Evolutionary conservation across 2,113 vertebrate species (phyloP).

Genomic region (Sisor rabdophorus): DNA sequence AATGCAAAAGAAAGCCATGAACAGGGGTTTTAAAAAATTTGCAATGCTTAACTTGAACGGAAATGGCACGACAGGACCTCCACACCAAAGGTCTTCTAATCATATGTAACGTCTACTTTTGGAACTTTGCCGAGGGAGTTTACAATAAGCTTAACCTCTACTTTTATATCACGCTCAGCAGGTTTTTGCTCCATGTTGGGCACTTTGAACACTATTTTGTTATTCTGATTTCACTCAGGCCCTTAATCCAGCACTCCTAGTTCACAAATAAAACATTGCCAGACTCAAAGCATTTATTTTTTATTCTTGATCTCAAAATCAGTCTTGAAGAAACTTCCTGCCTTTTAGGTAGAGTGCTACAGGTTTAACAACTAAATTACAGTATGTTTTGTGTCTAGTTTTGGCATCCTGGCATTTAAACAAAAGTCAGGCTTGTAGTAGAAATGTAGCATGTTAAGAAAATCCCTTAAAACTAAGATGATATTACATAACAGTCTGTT

Average conservation of each 20-base stretch:
- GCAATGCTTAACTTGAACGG: slow-evolving; percentile 76
- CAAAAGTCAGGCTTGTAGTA: neutral
- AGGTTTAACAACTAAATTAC: slow-evolving; percentile 23
- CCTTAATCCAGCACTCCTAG: slow-evolving; percentile 68
- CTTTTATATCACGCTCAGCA: slow-evolving; percentile 79
- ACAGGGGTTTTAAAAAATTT: slow-evolving; percentile 73
- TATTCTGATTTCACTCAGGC: slow-evolving; percentile 71
- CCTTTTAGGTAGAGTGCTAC: slow-evolving; percentile 17
- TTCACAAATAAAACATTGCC: slow-evolving; percentile 49
- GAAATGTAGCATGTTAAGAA: neutral
- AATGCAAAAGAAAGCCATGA: slow-evolving; percentile 57
- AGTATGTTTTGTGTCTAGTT: slow-evolving; percentile 9
- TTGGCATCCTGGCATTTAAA: neutral
- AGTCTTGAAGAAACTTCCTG: slow-evolving; percentile 33
- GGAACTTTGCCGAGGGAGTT: slow-evolving; percentile 74
- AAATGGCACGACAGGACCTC: slow-evolving; percentile 71
- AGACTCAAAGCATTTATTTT: slow-evolving; percentile 40
- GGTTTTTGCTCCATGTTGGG: slow-evolving; percentile 75
- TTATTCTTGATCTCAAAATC: slow-evolving; percentile 26
- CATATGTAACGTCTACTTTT: slow-evolving; percentile 73
- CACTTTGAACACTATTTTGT: slow-evolving; percentile 77
- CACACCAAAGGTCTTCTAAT: slow-evolving; percentile 71
- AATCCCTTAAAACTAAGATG: slow-evolving; percentile 30
- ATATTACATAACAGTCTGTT: slow-evolving; percentile 82
- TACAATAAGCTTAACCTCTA: slow-evolving; percentile 82